Evolutionary conservation across 23 tunicate genomes (phyloP), one percentile per base, ranked within the genome.

Genomic region (Halocynthia roretzi): DNA sequence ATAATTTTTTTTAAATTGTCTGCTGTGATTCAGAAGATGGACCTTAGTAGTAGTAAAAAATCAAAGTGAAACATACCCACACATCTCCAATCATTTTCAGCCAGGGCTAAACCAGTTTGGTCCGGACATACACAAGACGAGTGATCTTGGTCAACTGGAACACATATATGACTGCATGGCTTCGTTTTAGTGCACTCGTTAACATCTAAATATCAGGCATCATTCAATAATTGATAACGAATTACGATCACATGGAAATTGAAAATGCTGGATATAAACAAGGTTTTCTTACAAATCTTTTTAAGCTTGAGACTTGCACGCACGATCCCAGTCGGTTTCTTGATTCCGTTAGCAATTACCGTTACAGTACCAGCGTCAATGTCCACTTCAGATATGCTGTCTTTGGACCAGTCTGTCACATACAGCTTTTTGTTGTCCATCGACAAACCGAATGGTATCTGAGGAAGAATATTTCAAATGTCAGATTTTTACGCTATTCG

Each of bases 381-480:
- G 56, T 86, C 87, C 10, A 88, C 20, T 52, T 87, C 89, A 71
- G 85, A 87, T 17, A 94, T 88, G 67, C 84, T 83, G 58, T 78
- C 86, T 12, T 77, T 19, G 7, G 83, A 94, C 98, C 98, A 94
- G 66, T 94, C 98, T 5, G 98, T 87, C 67, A 87, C 44, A 78
- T 67, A 94, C 49, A 87, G 71, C 53, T 48, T 68, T n/a, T 71
- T 55, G 61, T 62, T 20, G 61, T 61, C 62, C 64, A 48, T 54
- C 6, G 95, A 70, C 40, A 94, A 57, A 5, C 98, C 98, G 63
- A 87, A 94, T 12, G 98, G 98, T 61, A 87, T 56, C 97, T 91
- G 79, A 17, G 69, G 69, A 10, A 18, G 12, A 67, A 67, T 57
- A 14, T 15, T 67, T 19, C 2, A 2, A 11, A 67, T 5, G 5